Evolutionary conservation across 2,113 vertebrate species (phyloP), one percentile per base, ranked within the genome.

Genomic region (Callipepla californica): DNA sequence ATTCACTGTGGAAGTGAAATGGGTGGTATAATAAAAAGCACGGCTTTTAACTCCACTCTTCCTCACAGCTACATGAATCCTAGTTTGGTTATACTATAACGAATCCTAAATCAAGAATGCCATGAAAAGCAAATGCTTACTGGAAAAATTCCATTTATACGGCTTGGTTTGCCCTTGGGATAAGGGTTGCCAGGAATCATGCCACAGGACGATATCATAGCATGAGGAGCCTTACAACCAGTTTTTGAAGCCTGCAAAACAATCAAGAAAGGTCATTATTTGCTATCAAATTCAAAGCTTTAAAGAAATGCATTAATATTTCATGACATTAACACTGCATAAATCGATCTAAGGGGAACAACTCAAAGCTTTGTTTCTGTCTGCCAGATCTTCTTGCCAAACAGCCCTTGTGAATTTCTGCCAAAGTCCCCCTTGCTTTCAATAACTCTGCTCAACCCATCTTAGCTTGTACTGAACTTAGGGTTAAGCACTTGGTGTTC

Each of bases 111-210:
- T 45, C 34, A 81, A 89, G 51, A 48, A 36, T 2, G 30, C 28
- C 74, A 21, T 53, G 40, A 75, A 93, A 92, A 89, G 15, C 12
- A 79, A 90, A 45, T 57, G 87, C 99, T 98, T 97, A 99, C 99
- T 79, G 99, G 99, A 80, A 99, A 99, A 92, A 98, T 98, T 80
- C 99, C 99, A 94, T 98, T 98, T 94, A 99, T 97, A 79, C 98
- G 98, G 94, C 99, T 99, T 63, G 99, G 99, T 96, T 98, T 98
- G 58, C 99, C 99, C 98, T 99, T 99, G 63, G 99, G 99, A 91
- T 99, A 99, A 25, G 99, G 99, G 91, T 99, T 99, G 92, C 99
- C 99, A 86, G 99, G 99, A 85, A 99, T 99, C 92, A 99, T 99
- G 75, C 99, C 99, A 96, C 99, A 99, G 25, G 99, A 99, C 53